Base-by-base conservation (phyloP, 1,140 invertebrate species). In the Danaus plexippus region DNA sequence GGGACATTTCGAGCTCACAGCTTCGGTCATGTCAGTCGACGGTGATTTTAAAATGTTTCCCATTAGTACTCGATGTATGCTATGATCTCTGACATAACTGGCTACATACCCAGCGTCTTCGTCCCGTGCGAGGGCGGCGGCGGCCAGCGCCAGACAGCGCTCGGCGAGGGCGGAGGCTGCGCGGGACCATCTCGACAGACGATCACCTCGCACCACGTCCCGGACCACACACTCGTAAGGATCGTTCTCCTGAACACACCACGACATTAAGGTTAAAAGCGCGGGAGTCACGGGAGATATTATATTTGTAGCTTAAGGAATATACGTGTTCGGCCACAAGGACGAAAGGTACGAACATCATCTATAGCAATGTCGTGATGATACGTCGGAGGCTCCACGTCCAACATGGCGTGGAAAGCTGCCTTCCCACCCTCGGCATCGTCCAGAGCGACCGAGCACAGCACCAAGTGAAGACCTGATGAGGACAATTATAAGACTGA, bases 351-450 rank as follows among this genome's bases (percentile, higher is more conserved):
- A 66, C 71, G 69, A 66, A 84, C 82, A 60, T 85, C 80, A 49
- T 85, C 82, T 43, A 84, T 73, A 49, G 71, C 58, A 22, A 85
- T 84, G 49, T 85, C 82, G 49, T 84, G 82, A 43, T 85, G 82
- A 56, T 78, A 73, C 0, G 69, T 78, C 1, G 79, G 73, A 7
- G 75, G 80, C 52, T 95, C 94, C 52, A 98, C 94, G 63, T 97
- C 94, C 15, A 99, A 87, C 60, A 99, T 88, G 63, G 96, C 93
- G 59, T 94, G 92, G 87, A 99, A 99, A 8, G 94, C 92, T 66
- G 92, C 92, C 88, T 97, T 97, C 90, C 98, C 98, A 74, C 96
- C 97, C 61, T 99, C 97, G 8, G 92, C 91, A 88, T 99, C 97
- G 13, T 94, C 95, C 48, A 99, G 88, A 11, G 97, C 95, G 86